These are phyloP conservation scores for Rhynchotus rufescens DNA, from an alignment of 2,797 vertebrate genomes.

Conservation along the genomic window DNA sequence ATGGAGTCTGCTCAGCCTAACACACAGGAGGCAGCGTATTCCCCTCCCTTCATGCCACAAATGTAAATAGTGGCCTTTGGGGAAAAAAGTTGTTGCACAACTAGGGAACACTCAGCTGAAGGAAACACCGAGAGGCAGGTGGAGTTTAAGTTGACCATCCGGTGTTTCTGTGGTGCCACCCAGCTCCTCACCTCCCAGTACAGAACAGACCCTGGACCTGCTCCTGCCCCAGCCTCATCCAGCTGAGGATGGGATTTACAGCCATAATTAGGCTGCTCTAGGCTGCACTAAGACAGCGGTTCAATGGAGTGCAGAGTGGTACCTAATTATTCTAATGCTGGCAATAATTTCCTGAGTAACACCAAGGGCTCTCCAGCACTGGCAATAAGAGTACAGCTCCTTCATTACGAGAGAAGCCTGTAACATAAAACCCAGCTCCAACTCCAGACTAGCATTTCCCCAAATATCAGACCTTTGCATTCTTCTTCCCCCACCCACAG, in stretches of 20 bases:
- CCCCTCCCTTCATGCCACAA: background rate
- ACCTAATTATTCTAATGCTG: background rate
- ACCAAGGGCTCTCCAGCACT: background rate
- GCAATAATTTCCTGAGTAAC: background rate
- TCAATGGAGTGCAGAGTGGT: background rate
- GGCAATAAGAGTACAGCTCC: background rate
- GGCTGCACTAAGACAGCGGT: background rate
- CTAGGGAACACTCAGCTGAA: background rate
- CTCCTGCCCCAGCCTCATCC: background rate
- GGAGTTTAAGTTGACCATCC: background rate
- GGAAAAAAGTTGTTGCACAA: background rate
- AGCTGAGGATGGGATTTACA: background rate
- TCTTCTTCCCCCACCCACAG: background rate
- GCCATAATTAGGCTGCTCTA: background rate
- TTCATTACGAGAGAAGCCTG: background rate
- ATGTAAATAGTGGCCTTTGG: background rate
- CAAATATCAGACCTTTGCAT: background rate
- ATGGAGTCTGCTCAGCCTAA: background rate
- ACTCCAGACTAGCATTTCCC: background rate
- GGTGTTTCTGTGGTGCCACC: background rate
- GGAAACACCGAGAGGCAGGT: background rate
- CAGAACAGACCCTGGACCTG: background rate
- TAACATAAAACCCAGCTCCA: background rate
- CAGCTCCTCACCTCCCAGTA: background rate
- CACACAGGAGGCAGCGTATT: rapidly evolving